Evolutionary conservation across 2,888 invertebrate species (phyloP), one percentile per base, ranked within the genome.

Genomic region (Uropetala carovei): DNA sequence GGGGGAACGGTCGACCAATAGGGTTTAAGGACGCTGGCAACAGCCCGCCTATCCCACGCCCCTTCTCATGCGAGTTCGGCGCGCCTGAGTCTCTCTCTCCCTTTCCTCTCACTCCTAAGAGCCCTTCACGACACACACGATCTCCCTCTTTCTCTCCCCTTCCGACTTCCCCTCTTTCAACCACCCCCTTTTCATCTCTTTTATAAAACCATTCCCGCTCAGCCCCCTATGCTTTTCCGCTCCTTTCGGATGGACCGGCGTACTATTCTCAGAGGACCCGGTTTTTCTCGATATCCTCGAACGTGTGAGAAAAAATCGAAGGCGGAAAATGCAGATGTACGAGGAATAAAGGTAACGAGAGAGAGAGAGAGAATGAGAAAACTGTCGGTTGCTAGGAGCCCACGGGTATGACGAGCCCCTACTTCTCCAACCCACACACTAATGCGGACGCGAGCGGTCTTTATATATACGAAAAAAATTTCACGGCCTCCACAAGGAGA

Each of bases 1-100:
- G 64, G 89, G 89, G 89, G 64, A 43, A 64, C 89, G 89, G 89
- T 64, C 89, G 89, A 64, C 89, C 89, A 89, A 89, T 89, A 64
- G 64, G 89, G 89, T 64, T 89, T 60, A 64, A 60, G 86, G 86
- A 86, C 89, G 64, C 60, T 30, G 27, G 60, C 30, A 64, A 18
- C 64, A 89, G 56, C 43, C 64, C 64, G 89, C 89, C 68, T 64
- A 64, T 68, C 68, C 68, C 43, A 18, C 89, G 60, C 89, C 64
- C 89, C 89, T n/a, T 56, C 86, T 30, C 86, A 56, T 43, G 57
- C 56, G 43, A 83, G 83, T 57, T 75, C 22, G 75, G 75, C 68
- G n/a, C 64, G 16, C 64, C 68, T 18, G 68, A 68, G 68, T 18
- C 68, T 22, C 18, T 22, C 18, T 22, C 85, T 3, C 18, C 0